Evolutionary conservation across 2,888 invertebrate genomes (phyloP), one percentile per base, ranked within the genome.

Genomic region (Agrenia bidenticulata): DNA sequence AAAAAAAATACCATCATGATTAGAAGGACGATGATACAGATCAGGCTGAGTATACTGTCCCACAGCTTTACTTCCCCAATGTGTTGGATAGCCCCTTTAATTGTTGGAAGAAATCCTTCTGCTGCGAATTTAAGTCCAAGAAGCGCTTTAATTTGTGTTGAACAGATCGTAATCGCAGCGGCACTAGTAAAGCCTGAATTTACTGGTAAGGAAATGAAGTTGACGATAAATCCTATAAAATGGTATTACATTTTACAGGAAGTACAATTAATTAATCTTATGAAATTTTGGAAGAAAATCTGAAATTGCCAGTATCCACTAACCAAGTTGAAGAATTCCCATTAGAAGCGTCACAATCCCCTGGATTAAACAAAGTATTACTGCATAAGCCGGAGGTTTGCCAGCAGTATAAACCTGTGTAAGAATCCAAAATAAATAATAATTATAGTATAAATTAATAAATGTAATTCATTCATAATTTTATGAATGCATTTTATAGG

Each of bases 171-270:
- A 9, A 70, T 67, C 1, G 70, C 70, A 7, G 70, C 70, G 11
- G 73, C 75, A 42, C 66, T 68, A 0, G 73, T 75, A 42, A 75
- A 75, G 1, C 64, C 76, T 1, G 67, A 66, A 32, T 72, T 74
- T 0, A 74, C 74, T 4, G 74, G 74, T 1, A 70, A 61, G 27
- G 72, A 72, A 19, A 76, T 76, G 50, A 76, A 76, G 56, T 76
- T 75, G 9, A 74, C 76, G 21, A 76, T 76, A 32, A 76, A 76
- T 27, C 76, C 75, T 75, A 32, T 15, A 24, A 55, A 13, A 24
- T 51, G n/a, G n/a, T n/a, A n/a, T n/a, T n/a, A n/a, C n/a, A n/a
- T n/a, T n/a, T n/a, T n/a, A n/a, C n/a, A 7, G 26, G 13, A 1
- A 9, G 32, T 54, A 13, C 17, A 49, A 49, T 49, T 49, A 49